Evolutionary conservation across 2,113 vertebrate species (phyloP).

Genomic region (Anguilla japonica): DNA sequence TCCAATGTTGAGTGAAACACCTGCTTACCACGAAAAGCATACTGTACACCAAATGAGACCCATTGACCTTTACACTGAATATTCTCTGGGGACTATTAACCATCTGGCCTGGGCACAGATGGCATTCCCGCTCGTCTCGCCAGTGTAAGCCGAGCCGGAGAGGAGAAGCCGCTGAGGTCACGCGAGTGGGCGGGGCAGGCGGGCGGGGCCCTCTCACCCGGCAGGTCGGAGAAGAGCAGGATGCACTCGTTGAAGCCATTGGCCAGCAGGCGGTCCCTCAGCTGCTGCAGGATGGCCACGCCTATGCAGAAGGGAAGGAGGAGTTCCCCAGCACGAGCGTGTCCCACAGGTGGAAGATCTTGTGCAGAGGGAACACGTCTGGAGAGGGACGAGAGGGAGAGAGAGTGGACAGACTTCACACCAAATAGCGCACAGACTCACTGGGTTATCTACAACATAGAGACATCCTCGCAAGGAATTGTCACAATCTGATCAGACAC

Average conservation of each 20-base stretch:
- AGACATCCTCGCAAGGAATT: too few relatives aligned
- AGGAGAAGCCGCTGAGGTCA: neutral
- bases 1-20: too few relatives aligned
- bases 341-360: slow-evolving; percentile 99
- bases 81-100: too few relatives aligned
- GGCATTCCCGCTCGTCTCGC: too few relatives aligned
- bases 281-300: slow-evolving; percentile 93
- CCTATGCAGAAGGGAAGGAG: slow-evolving; percentile 96
- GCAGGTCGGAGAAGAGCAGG: slow-evolving; percentile 96
- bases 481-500: neutral
- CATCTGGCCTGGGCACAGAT: too few relatives aligned
- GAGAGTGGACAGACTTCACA: neutral
- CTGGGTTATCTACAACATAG: too few relatives aligned
- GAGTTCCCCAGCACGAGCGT: slow-evolving; percentile 93
- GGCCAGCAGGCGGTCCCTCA: slow-evolving; percentile 88
- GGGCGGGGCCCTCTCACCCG: slow-evolving; percentile 72
- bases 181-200: too few relatives aligned
- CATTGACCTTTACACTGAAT: too few relatives aligned
- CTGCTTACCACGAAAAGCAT: too few relatives aligned
- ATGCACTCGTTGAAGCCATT: slow-evolving; percentile 99
- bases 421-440: neutral
- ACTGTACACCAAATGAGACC: too few relatives aligned
- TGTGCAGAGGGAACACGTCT: slow-evolving; percentile 98
- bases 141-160: too few relatives aligned
- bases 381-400: slow-evolving; percentile 29